These are phyloP conservation scores for Gastrophysa polygoni DNA, from an alignment of 2,888 invertebrate species.

Conservation along the genomic window DNA sequence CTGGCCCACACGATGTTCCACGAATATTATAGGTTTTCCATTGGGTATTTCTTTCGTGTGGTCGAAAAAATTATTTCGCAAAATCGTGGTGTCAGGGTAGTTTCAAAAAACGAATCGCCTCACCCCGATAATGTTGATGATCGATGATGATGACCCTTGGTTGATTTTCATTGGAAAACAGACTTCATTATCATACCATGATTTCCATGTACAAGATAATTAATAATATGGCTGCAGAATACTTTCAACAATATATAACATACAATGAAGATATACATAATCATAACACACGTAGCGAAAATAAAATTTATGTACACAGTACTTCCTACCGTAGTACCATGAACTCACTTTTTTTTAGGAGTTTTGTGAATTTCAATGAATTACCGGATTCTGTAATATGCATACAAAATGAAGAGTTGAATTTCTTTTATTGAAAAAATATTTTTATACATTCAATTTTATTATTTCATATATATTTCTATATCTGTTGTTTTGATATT, in stretches of 20 bases:
- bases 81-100: neutral
- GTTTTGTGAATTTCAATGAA: no score
- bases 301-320: neutral
- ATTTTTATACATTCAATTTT: no score
- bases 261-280: neutral
- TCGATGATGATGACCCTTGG: neutral
- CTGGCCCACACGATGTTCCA: no score
- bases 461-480: no score
- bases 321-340: neutral
- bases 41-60: no score
- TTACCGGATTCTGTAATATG: no score
- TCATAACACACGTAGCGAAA: neutral
- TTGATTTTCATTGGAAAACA: conserved; percentile 3
- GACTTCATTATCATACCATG: neutral
- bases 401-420: no score
- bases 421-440: no score
- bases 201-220: conserved; percentile 1
- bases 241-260: neutral
- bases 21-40: no score
- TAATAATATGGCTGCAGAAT: neutral
- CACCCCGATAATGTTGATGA: neutral
- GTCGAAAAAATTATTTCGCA: no score
- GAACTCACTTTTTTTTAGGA: no score
- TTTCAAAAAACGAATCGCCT: neutral
- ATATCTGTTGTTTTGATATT: no score